Percentiles rank a stretch among this genome's conserved stretches.
phyloP scores from a whole-genome alignment of 2,797 vertebrate genomes.

The Xyrichtys novacula region DNA sequence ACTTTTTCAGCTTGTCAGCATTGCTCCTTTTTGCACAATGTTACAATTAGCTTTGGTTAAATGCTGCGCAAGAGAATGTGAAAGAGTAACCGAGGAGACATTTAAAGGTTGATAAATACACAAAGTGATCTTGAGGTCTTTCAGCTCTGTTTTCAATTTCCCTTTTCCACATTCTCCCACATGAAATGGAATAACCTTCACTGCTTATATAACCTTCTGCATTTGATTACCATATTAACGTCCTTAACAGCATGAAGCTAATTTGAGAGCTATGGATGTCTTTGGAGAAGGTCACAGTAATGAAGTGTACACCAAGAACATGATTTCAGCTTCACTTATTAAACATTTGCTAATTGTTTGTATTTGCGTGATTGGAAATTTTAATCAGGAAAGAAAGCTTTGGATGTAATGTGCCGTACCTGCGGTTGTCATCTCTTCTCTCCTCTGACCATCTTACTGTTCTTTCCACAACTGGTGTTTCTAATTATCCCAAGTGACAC shows the following conservation, averaged over 20 bases:
- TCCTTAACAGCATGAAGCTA: slow-evolving; percentile 84
- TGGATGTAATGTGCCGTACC: slow-evolving; percentile 28
- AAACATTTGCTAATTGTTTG: slow-evolving; percentile 82
- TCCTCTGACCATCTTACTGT: slow-evolving; percentile 6
- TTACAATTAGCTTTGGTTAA: slow-evolving; percentile 72
- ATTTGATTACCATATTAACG: slow-evolving; percentile 83
- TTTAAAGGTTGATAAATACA: slow-evolving; percentile 76
- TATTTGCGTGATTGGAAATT: slow-evolving; percentile 75
- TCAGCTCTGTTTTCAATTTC: slow-evolving; percentile 78
- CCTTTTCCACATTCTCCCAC: slow-evolving; percentile 69
- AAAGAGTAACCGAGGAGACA: slow-evolving; percentile 68
- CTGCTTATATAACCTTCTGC: slow-evolving; percentile 83
- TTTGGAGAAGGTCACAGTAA: slow-evolving; percentile 85
- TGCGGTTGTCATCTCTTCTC: slow-evolving; percentile 46
- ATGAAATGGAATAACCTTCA: slow-evolving; percentile 82
- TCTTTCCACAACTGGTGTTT: slow-evolving; percentile 49
- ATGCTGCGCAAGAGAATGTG: slow-evolving; percentile 42
- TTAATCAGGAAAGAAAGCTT: slow-evolving; percentile 59
- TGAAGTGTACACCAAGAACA: slow-evolving; percentile 79
- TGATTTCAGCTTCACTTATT: slow-evolving; percentile 74
- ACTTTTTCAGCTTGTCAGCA: slow-evolving; percentile 60
- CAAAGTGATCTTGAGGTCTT: slow-evolving; percentile 72
- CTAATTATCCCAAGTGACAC: slow-evolving; percentile 65
- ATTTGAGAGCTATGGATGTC: slow-evolving; percentile 83
- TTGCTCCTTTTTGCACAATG: slow-evolving; percentile 58